A percentile compares a stretch with the other conserved stretches of the same genome.
Evolutionary conservation across 2,113 vertebrate genomes (phyloP).

Genomic region (Grammomys surdaster): DNA sequence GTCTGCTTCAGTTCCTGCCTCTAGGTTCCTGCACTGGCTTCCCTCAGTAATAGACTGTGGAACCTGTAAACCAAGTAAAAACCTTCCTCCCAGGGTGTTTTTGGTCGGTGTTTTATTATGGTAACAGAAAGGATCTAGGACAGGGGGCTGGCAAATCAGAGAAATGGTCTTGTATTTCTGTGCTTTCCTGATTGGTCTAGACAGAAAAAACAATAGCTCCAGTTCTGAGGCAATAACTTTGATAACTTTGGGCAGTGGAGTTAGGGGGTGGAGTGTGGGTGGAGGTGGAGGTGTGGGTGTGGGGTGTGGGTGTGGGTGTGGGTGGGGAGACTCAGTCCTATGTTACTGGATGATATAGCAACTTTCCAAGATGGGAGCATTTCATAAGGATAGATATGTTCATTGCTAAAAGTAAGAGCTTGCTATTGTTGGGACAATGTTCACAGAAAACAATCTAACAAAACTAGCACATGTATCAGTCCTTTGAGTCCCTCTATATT

Average conservation of each 20-base stretch:
- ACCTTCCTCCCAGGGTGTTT: not conserved
- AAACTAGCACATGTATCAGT: not conserved
- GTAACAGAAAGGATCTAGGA: not conserved
- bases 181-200: not conserved
- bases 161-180: not conserved
- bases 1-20: not conserved
- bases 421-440: not conserved
- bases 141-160: not conserved
- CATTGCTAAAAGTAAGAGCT: not conserved
- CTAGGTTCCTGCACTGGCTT: not conserved
- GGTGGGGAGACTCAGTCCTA: not conserved
- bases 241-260: too few relatives aligned
- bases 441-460: not conserved
- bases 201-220: not conserved
- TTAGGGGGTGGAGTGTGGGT: too few relatives aligned
- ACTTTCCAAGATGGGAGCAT: not conserved
- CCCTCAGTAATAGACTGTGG: not conserved
- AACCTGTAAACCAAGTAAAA: not conserved
- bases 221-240: not conserved
- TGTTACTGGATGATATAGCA: not conserved
- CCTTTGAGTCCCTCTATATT: too few relatives aligned
- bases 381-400: not conserved
- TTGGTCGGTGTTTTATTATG: not conserved
- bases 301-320: too few relatives aligned
- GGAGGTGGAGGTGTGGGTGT: too few relatives aligned